These are phyloP conservation scores for Tolypeutes matacus DNA, from an alignment of 2,797 vertebrate species.

Conservation along the genomic window DNA sequence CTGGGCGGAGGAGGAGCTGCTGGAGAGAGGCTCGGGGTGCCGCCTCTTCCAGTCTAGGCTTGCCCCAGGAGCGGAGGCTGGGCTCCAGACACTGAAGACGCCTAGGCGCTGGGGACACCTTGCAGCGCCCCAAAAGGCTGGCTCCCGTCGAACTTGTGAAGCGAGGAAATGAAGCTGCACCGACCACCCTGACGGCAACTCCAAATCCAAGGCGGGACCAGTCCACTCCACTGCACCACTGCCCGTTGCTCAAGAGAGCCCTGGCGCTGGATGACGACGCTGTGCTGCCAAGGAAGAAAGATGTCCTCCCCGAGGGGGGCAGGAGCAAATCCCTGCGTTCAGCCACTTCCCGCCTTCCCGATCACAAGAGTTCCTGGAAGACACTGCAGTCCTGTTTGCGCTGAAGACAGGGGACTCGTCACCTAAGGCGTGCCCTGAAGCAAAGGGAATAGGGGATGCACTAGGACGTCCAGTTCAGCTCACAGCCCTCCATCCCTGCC, in stretches of 20 bases:
- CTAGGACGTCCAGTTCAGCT: no score
- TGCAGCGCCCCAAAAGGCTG: conserved; percentile 84
- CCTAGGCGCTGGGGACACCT: conserved; percentile 86
- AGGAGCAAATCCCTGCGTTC: neutral
- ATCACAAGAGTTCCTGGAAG: neutral
- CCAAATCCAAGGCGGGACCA: conserved; percentile 90
- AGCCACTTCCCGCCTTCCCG: no score
- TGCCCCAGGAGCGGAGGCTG: conserved; percentile 92
- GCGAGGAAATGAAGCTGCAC: conserved; percentile 89
- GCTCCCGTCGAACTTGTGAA: conserved; percentile 83
- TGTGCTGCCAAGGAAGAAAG: neutral
- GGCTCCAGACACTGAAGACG: conserved; percentile 88
- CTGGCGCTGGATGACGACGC: fast-evolving
- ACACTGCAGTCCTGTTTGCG: fast-evolving
- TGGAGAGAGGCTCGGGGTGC: conserved; percentile 85
- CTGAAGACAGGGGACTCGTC: neutral
- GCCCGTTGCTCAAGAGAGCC: neutral
- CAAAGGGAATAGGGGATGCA: neutral
- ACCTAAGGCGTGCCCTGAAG: fast-evolving
- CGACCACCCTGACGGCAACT: conserved; percentile 86
- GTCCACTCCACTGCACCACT: conserved; percentile 85
- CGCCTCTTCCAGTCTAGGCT: conserved; percentile 83
- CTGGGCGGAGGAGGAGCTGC: conserved; percentile 90
- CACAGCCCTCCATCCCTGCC: no score
- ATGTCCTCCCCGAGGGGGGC: no score